A percentile compares a stretch with the other conserved stretches of the same genome.
These are phyloP conservation scores for Anolis apletophallus DNA, from an alignment of 2,797 vertebrate species.

Conservation along the genomic window DNA sequence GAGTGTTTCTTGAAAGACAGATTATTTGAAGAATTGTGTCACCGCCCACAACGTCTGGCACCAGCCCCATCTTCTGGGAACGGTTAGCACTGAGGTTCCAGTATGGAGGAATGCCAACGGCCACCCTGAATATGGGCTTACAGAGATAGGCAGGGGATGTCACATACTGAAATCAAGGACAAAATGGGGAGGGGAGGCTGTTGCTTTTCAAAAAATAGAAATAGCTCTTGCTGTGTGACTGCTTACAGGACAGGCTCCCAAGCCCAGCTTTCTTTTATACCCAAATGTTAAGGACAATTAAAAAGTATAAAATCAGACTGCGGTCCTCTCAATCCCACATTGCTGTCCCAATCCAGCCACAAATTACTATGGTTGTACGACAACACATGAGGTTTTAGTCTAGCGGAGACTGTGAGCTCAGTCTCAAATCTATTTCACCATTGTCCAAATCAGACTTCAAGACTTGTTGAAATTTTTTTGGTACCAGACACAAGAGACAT, in stretches of 20 bases:
- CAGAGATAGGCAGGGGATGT: constrained; percentile 26
- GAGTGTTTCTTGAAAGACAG: neutral
- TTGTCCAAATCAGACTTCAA: neutral
- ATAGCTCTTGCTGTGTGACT: neutral
- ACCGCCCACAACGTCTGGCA: constrained; percentile 37
- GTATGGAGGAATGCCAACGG: constrained; percentile 37
- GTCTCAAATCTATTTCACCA: neutral
- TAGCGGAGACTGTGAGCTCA: neutral
- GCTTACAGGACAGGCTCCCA: constrained; percentile 37
- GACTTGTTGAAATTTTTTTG: neutral
- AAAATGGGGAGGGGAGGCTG: neutral
- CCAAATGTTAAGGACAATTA: constrained; percentile 36
- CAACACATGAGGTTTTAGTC: neutral
- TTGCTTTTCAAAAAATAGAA: neutral
- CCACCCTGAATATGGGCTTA: constrained; percentile 41
- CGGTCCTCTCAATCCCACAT: neutral
- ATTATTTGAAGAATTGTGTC: constrained; percentile 35
- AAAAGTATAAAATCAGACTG: constrained; percentile 43
- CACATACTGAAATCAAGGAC: constrained; percentile 38
- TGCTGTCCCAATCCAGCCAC: neutral
- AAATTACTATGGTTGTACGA: neutral
- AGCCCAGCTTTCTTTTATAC: constrained; percentile 16
- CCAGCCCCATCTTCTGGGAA: constrained; percentile 45
- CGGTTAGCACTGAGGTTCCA: constrained; percentile 34
- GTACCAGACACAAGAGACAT: neutral